Evolutionary conservation across 2,888 invertebrate genomes (phyloP), one percentile per base, ranked within the genome.

Genomic region (Congeria kusceri): DNA sequence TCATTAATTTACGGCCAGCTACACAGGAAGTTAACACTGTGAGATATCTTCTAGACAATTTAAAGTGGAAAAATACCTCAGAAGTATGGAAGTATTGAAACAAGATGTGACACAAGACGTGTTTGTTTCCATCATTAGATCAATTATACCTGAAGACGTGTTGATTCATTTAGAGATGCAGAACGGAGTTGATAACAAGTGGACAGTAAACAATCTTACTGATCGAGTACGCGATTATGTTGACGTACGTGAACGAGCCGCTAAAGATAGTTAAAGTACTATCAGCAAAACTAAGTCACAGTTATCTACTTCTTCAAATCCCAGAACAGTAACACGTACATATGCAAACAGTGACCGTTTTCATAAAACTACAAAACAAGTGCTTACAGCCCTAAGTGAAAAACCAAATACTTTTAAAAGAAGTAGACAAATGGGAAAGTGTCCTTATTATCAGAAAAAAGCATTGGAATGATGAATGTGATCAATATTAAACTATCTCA

Each of bases 391-490:
- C 3, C 15, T 5, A 4, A 44, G 25, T 13, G 25, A 62, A 1
- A 44, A 44, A 62, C 4, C 32, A 32, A 32, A 7, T 4, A 32
- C 4, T 32, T 32, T 32, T 32, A 32, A 11, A 32, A 9, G 32
- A 32, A 32, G 9, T 7, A 32, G 9, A 9, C 4, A 9, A 32
- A 32, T 4, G 5, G 1, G 13, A 25, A 58, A 65, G 25, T 73
- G 66, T 61, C 28, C 47, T 3, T 73, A 58, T 27, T 73, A 65
- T 28, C 18, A 28, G 11, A 20, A 25, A 7, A 20, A 15, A 11
- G n/a, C 75, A 69, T 58, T 76, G 69, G 69, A 76, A 58, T 64
- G 75, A 76, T 64, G 69, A 64, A 27, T 76, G 75, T 29, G 39
- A 39, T 29, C 47, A 44, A 53, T 76, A 69, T 39, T 39, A 18